Evolutionary conservation across 2,888 invertebrate genomes (phyloP).

Genomic region (Eupithecia dodoneata): DNA sequence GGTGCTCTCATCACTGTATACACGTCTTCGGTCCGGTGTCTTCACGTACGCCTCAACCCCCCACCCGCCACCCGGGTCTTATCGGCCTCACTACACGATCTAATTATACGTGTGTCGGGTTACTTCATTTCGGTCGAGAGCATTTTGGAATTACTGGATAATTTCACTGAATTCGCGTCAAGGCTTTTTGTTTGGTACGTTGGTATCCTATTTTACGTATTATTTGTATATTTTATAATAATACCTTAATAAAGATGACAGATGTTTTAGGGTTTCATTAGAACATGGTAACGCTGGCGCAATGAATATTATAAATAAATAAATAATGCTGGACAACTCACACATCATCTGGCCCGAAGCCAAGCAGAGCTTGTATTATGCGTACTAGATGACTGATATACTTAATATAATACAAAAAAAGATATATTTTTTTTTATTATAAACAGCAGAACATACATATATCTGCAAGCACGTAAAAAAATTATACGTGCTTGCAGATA

Average conservation of each 20-base stretch:
- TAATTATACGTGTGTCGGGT: conserved; percentile 53
- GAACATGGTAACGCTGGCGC: not conserved
- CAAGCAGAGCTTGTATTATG: no score
- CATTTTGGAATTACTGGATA: conserved; percentile 28
- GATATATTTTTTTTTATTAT: no score
- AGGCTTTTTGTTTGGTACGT: not conserved
- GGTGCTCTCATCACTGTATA: conserved; percentile 57
- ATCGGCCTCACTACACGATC: conserved; percentile 65
- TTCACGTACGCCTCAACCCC: conserved; percentile 65
- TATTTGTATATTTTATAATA: not conserved
- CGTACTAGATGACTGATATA: no score
- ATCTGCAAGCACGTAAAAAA: no score
- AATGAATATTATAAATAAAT: no score
- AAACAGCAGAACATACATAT: no score
- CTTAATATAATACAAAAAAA: no score
- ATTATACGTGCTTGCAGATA: no score
- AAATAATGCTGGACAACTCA: no score
- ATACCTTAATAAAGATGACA: not conserved
- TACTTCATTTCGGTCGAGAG: conserved; percentile 36
- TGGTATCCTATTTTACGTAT: not conserved
- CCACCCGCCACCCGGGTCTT: conserved; percentile 66
- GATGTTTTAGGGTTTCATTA: not conserved
- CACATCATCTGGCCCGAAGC: no score
- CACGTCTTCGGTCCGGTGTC: conserved; percentile 78
- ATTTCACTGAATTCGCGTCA: conserved; percentile 19